Conservation (phyloP, 2,113 vertebrate genomes). For the Blennius ocellaris region DNA sequence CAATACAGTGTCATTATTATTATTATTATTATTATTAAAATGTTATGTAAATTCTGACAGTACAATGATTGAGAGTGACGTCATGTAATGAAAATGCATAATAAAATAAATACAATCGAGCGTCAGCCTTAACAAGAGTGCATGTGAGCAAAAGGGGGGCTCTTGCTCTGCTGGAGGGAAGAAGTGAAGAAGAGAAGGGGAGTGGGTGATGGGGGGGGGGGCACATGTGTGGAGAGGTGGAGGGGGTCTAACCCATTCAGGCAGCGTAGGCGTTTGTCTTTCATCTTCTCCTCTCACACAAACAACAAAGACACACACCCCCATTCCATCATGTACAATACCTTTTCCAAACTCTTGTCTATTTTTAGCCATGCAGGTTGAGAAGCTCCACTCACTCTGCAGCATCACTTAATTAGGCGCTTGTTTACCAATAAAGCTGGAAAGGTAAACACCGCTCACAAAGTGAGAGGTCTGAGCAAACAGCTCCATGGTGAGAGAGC, state of each 20-base stretch:
- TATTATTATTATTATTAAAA: no score
- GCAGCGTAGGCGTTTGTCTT: conserved; percentile 67
- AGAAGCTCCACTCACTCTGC: conserved; percentile 11
- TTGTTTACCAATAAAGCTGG: conserved; percentile 50
- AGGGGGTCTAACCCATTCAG: conserved; percentile 55
- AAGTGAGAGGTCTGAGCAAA: conserved; percentile 10
- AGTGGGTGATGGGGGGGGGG: background rate
- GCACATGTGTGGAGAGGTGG: background rate
- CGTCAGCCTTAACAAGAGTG: conserved; percentile 52
- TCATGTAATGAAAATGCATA: no score
- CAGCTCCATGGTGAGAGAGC: background rate
- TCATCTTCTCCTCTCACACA: conserved; percentile 64
- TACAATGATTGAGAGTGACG: no score
- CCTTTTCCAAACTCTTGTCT: conserved; percentile 52
- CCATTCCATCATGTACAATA: conserved; percentile 40
- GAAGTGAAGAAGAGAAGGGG: conserved; percentile 17
- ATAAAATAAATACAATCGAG: no score
- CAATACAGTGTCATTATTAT: no score
- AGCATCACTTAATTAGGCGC: conserved; percentile 53
- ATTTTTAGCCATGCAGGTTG: conserved; percentile 61
- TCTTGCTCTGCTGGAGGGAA: conserved; percentile 41
- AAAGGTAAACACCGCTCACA: conserved; percentile 8
- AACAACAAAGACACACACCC: conserved; percentile 62
- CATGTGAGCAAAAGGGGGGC: conserved; percentile 23
- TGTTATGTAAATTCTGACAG: no score